Conservation (phyloP, 2,888 invertebrate genomes). For the Platycheirus rosarum region DNA sequence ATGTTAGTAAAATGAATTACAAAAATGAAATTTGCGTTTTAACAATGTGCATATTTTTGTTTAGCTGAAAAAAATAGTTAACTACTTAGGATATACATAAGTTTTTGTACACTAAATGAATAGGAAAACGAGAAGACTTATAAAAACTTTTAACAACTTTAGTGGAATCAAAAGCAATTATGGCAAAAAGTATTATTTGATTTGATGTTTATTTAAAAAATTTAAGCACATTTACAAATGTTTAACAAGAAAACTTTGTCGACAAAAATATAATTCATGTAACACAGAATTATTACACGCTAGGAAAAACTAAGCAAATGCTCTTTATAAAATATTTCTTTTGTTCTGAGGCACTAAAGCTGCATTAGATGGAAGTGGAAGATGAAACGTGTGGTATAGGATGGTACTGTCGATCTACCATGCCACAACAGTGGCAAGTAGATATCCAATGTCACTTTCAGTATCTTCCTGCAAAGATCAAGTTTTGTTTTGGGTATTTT, state of each 20-base stretch:
- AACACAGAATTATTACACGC: too few relatives aligned
- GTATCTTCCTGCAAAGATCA: conserved; percentile 86
- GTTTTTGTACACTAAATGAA: neutral
- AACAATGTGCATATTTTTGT: neutral
- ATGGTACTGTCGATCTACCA: conserved; percentile 80
- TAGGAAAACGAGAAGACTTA: too few relatives aligned
- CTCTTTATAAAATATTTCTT: conserved; percentile 30
- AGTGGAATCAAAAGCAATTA: neutral
- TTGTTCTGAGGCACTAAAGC: conserved; percentile 43
- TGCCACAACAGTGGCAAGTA: conserved; percentile 86
- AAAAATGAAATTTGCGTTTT: neutral
- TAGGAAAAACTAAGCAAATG: too few relatives aligned
- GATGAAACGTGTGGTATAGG: conserved; percentile 13
- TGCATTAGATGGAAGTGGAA: conserved; percentile 36
- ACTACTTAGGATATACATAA: too few relatives aligned
- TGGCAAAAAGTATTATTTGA: too few relatives aligned
- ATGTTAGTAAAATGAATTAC: conserved; percentile 18
- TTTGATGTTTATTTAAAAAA: too few relatives aligned
- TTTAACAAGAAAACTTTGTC: too few relatives aligned
- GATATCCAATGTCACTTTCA: conserved; percentile 86
- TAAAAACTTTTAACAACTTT: too few relatives aligned
- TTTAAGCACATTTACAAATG: too few relatives aligned
- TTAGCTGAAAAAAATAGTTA: neutral
- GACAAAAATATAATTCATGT: too few relatives aligned
- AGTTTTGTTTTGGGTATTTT: conserved; percentile 42